Percentiles rank a stretch among this genome's conserved stretches.
Evolutionary conservation across 2,888 invertebrate species (phyloP).

Genomic region (Eurois occulta): DNA sequence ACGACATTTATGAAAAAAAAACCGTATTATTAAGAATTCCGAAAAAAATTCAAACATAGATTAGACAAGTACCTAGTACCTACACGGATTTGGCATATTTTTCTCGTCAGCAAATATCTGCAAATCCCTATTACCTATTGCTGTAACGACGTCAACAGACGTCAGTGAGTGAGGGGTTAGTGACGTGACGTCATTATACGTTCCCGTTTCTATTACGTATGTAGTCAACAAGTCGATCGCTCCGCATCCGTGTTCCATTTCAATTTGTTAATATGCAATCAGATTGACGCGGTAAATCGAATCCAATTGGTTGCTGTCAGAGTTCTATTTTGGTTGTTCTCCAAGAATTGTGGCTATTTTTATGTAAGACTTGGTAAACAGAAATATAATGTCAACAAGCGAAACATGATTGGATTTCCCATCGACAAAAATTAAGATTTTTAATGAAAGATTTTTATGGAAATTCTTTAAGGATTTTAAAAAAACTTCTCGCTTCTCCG

Average conservation of each 20-base stretch:
- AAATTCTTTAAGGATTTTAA: neutral
- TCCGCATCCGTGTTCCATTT: slow-evolving; percentile 7
- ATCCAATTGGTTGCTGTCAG: neutral
- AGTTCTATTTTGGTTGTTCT: slow-evolving; percentile 24
- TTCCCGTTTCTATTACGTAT: slow-evolving; percentile 11
- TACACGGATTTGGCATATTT: neutral
- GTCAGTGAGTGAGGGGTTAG: neutral
- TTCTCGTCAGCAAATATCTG: neutral
- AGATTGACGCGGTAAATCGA: slow-evolving; percentile 1
- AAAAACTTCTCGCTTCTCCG: neutral
- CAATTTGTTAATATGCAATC: slow-evolving; percentile 8
- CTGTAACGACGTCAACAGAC: neutral
- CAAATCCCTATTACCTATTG: neutral
- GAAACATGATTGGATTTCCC: neutral
- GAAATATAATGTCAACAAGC: neutral
- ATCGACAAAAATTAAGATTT: neutral
- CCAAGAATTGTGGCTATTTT: neutral
- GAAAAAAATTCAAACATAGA: neutral
- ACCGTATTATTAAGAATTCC: neutral
- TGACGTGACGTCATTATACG: neutral
- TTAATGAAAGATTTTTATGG: neutral
- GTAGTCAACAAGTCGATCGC: neutral
- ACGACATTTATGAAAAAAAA: neutral
- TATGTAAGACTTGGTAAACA: neutral
- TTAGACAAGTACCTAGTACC: neutral